These are phyloP conservation scores for Antennarius striatus DNA, from an alignment of 2,113 vertebrate species.

Conservation along the genomic window DNA sequence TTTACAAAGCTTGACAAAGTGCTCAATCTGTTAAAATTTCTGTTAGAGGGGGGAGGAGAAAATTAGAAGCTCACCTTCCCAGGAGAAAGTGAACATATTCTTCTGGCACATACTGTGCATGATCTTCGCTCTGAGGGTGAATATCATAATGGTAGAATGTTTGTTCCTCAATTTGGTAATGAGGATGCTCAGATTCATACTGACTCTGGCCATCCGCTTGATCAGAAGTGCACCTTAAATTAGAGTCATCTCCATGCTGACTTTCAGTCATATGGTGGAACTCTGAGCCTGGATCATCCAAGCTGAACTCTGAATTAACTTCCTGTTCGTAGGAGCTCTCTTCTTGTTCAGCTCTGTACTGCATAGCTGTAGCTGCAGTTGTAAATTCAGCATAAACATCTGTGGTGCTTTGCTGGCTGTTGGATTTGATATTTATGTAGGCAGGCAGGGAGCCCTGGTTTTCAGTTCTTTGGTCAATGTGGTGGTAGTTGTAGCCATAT, in stretches of 20 bases:
- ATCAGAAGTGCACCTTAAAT: constrained; percentile 20
- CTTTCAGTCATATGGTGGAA: constrained; percentile 30
- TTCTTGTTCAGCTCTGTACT: constrained; percentile 19
- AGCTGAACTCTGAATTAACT: constrained; percentile 8
- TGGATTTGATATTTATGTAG: constrained; percentile 28
- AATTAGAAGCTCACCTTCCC: constrained; percentile 54
- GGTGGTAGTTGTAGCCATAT: constrained; percentile 72
- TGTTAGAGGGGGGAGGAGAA: not conserved
- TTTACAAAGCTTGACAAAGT: no score
- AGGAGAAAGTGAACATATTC: constrained; percentile 60
- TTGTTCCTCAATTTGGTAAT: constrained; percentile 43
- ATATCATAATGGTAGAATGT: constrained; percentile 33
- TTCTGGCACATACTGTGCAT: constrained; percentile 56
- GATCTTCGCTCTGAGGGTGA: constrained; percentile 49
- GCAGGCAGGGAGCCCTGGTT: constrained; percentile 29
- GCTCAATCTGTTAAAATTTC: not conserved
- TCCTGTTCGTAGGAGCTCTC: constrained; percentile 38
- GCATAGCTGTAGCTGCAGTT: constrained; percentile 27
- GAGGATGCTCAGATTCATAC: constrained; percentile 26
- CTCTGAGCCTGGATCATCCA: constrained; percentile 14
- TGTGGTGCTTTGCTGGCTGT: constrained; percentile 22
- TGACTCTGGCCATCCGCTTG: constrained; percentile 29
- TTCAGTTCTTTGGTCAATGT: constrained; percentile 74
- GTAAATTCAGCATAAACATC: constrained; percentile 67
- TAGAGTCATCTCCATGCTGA: constrained; percentile 12